These are phyloP conservation scores for Edolisoma coerulescens DNA, from an alignment of 2,113 vertebrate genomes.

Conservation along the genomic window DNA sequence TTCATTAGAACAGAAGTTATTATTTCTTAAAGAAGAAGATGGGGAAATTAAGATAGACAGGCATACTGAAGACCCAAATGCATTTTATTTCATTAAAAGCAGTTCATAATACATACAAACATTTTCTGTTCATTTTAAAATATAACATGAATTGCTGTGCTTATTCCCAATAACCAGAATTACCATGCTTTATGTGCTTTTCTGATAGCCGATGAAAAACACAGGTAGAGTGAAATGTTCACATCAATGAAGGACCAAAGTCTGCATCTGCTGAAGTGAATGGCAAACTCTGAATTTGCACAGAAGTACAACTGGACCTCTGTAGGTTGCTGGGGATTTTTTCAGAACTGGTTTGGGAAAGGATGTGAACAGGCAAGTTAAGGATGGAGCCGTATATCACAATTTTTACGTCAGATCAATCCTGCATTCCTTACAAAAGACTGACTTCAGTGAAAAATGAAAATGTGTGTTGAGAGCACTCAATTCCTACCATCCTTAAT, in stretches of 20 bases:
- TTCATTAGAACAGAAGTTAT: background rate
- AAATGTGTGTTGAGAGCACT: background rate
- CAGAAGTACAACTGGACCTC: background rate
- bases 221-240: background rate
- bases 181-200: background rate
- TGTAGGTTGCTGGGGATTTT: background rate
- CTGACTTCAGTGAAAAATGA: background rate
- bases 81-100: constrained; percentile 5
- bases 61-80: background rate
- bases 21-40: constrained; percentile 7
- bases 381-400: background rate
- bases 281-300: background rate
- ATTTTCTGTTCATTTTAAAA: background rate
- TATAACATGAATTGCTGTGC: background rate
- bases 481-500: background rate
- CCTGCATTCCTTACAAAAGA: background rate
- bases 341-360: background rate
- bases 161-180: background rate
- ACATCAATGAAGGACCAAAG: background rate
- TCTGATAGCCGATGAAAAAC: background rate
- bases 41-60: background rate
- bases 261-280: background rate
- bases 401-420: background rate
- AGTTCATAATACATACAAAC: background rate
- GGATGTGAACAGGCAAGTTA: background rate